Percentiles rank a stretch among this genome's conserved stretches.
phyloP scores from a whole-genome alignment of 2,797 vertebrate species.

The Lindbergichthys nudifrons region DNA sequence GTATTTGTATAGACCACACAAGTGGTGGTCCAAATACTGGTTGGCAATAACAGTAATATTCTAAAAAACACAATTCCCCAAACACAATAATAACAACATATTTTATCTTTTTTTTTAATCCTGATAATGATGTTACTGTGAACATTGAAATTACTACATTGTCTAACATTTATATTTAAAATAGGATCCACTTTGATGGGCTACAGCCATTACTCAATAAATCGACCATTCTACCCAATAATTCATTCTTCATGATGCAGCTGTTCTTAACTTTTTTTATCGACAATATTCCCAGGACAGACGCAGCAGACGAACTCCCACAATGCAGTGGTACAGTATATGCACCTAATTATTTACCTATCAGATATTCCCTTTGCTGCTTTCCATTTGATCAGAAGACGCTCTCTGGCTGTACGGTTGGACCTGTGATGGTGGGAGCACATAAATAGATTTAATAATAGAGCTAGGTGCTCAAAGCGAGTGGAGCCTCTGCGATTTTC shows the following conservation, averaged over 20 bases:
- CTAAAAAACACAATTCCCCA: neutral
- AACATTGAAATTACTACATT: no score
- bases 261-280: neutral
- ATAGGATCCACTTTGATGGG: neutral
- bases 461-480: slow-evolving; percentile 49
- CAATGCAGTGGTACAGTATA: slow-evolving; percentile 20
- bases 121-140: no score
- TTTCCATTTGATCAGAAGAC: slow-evolving; percentile 65
- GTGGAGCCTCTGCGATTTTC: slow-evolving; percentile 46
- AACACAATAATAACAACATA: no score
- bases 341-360: slow-evolving; percentile 55
- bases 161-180: no score
- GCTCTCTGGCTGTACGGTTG: slow-evolving; percentile 55
- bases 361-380: slow-evolving; percentile 67
- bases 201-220: neutral
- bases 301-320: slow-evolving; percentile 20
- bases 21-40: no score
- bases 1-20: no score
- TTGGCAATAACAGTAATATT: no score
- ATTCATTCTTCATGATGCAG: neutral
- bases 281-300: slow-evolving; percentile 14
- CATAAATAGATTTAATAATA: slow-evolving; percentile 65
- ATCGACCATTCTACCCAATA: neutral
- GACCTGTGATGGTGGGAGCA: slow-evolving; percentile 43
- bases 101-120: no score